Conservation (phyloP, 2,888 invertebrate genomes). For the Cataglyphis cursor region DNA sequence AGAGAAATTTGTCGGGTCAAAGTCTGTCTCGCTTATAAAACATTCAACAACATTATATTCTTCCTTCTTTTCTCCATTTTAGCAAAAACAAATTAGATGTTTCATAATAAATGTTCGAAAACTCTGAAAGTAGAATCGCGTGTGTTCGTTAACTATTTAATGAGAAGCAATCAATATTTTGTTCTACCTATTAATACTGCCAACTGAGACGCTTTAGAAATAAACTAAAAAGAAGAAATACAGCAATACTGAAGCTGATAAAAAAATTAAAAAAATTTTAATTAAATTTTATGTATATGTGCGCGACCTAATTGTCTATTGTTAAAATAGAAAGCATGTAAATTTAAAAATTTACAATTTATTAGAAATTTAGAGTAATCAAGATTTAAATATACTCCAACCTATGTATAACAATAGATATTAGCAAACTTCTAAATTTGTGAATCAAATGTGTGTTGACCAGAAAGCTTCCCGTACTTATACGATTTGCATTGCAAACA, state of each 20-base stretch:
- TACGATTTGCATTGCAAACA: slow-evolving; percentile 43
- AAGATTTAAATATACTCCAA: slow-evolving; percentile 36
- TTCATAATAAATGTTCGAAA: slow-evolving; percentile 45
- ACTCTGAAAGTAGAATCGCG: neutral
- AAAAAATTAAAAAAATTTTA: neutral
- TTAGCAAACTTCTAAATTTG: slow-evolving; percentile 44
- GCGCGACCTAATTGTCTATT: neutral
- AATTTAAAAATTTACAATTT: slow-evolving; percentile 18
- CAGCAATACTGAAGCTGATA: neutral
- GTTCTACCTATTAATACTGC: neutral
- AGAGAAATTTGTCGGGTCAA: slow-evolving; percentile 18
- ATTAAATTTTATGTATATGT: neutral
- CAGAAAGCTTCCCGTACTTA: slow-evolving; percentile 23
- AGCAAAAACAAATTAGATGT: slow-evolving; percentile 22
- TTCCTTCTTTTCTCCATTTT: neutral
- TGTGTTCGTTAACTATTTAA: slow-evolving; percentile 8
- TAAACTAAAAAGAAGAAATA: neutral
- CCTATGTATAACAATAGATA: slow-evolving; percentile 29
- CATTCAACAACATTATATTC: slow-evolving; percentile 11
- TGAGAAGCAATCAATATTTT: neutral
- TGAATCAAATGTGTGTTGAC: slow-evolving; percentile 48
- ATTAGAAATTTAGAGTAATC: slow-evolving; percentile 1
- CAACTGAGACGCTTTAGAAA: neutral
- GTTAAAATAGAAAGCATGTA: neutral
- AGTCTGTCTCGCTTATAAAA: slow-evolving; percentile 16